A percentile compares a stretch with the other conserved stretches of the same genome.
These are phyloP conservation scores for Crotophaga sulcirostris DNA, from an alignment of 2,113 vertebrate species.

Conservation along the genomic window DNA sequence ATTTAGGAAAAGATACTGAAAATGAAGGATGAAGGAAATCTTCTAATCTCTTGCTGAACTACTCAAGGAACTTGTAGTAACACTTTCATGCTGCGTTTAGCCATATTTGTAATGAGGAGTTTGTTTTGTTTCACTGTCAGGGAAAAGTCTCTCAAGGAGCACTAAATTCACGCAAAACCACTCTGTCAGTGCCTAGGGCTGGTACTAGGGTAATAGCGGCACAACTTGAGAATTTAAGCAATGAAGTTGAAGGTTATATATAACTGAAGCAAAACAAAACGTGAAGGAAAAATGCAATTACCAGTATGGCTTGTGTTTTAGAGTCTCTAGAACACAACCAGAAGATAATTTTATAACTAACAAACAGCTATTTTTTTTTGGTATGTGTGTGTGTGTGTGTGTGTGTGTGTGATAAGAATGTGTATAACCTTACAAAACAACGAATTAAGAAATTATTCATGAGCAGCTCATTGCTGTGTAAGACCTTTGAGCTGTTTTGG, in stretches of 20 bases:
- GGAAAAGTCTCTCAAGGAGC: not conserved
- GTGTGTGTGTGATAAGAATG: not conserved
- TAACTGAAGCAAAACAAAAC: not conserved
- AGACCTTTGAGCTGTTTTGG: not conserved
- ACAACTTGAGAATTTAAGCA: not conserved
- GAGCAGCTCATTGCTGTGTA: not conserved
- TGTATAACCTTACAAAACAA: not conserved
- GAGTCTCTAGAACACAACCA: not conserved
- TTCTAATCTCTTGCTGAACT: not conserved
- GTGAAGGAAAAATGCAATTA: not conserved
- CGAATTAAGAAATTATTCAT: slow-evolving; percentile 1
- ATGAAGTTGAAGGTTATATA: not conserved
- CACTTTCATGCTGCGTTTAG: not conserved
- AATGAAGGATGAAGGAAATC: not conserved
- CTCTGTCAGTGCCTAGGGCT: not conserved
- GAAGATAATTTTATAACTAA: not conserved
- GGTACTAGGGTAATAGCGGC: not conserved
- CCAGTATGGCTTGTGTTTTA: not conserved
- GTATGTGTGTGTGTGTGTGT: too few relatives aligned
- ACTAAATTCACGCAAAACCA: not conserved
- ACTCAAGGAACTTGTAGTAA: not conserved
- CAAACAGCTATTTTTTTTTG: not conserved
- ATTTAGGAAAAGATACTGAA: not conserved
- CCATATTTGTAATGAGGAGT: not conserved
- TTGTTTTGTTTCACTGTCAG: not conserved